A percentile compares a stretch with the other conserved stretches of the same genome.
Conservation (phyloP, 2,797 vertebrate species). For the Gila robusta region DNA sequence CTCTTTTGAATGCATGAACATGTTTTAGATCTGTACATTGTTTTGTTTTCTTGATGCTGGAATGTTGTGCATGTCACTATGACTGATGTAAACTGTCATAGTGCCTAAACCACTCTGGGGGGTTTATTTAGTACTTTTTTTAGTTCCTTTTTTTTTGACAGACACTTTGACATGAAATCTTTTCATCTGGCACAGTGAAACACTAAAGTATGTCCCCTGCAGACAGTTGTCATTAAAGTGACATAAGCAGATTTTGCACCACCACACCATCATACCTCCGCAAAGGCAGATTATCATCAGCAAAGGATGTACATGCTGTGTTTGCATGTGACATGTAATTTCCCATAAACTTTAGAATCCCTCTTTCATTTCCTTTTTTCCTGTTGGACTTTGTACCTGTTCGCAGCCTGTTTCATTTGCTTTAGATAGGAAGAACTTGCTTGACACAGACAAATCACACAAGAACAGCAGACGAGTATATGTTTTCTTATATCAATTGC, state of each 20-base stretch:
- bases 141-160: background rate
- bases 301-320: constrained; percentile 11
- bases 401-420: constrained; percentile 58
- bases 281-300: constrained; percentile 9
- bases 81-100: background rate
- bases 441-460: background rate
- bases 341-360: constrained; percentile 32
- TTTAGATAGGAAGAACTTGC: constrained; percentile 39
- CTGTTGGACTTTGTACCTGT: constrained; percentile 72
- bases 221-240: background rate
- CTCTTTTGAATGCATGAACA: background rate
- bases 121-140: background rate
- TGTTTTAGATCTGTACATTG: background rate
- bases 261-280: background rate
- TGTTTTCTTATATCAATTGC: constrained; percentile 8
- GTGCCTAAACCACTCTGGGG: background rate
- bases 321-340: constrained; percentile 20
- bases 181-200: background rate
- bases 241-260: background rate
- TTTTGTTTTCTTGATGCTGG: background rate
- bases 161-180: background rate
- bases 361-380: constrained; percentile 64
- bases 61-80: constrained; percentile 5
- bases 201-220: background rate
- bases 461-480: background rate